Evolutionary conservation across 2,797 vertebrate species (phyloP).

Genomic region (Diplodus puntazzo): DNA sequence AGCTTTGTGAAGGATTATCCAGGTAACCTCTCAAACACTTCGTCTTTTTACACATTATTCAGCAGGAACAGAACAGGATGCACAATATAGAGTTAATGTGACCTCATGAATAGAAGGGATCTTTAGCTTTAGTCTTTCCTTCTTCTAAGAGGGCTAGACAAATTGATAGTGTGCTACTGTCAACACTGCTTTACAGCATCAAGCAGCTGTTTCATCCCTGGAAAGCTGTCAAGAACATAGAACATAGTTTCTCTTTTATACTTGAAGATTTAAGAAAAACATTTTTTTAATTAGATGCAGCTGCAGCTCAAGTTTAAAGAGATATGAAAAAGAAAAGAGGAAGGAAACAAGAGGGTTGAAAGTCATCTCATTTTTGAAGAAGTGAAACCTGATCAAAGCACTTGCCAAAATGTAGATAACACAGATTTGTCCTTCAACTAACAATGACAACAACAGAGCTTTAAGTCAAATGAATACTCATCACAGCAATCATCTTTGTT

Average conservation of each 20-base stretch:
- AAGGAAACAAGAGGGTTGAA: background rate
- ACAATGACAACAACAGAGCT: background rate
- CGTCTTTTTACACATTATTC: constrained; percentile 31
- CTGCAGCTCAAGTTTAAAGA: background rate
- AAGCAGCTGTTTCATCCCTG: constrained; percentile 3
- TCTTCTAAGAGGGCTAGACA: background rate
- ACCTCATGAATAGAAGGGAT: background rate
- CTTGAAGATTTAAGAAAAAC: too few relatives aligned
- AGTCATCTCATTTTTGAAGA: background rate
- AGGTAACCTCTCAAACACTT: constrained; percentile 72
- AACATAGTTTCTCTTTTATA: background rate
- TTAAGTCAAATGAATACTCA: background rate
- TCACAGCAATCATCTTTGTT: background rate
- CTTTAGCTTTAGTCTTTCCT: background rate
- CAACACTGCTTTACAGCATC: background rate
- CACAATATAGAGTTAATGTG: background rate
- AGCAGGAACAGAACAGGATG: background rate
- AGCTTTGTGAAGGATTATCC: constrained; percentile 94
- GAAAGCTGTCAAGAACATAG: background rate
- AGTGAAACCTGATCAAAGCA: background rate
- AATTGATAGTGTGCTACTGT: background rate
- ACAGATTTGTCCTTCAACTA: constrained; percentile 1
- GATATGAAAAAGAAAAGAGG: background rate
- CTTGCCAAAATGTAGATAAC: background rate
- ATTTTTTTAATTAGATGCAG: too few relatives aligned